These are phyloP conservation scores for Hololepta plana DNA, from an alignment of 2,888 invertebrate species.

Conservation along the genomic window DNA sequence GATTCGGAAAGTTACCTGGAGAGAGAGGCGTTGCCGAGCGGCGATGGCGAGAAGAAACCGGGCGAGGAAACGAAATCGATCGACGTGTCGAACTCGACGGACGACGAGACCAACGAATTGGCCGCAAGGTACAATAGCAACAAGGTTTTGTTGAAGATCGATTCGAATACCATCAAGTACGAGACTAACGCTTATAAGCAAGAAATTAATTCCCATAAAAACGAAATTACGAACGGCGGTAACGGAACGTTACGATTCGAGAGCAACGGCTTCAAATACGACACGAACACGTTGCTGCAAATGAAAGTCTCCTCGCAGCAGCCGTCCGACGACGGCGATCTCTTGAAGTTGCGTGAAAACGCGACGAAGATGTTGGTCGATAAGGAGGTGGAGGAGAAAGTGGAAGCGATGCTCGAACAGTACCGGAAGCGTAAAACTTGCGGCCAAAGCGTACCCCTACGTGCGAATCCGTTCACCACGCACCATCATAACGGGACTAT, in stretches of 20 bases:
- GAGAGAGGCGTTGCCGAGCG: constrained; percentile 13
- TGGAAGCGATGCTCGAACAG: constrained; percentile 30
- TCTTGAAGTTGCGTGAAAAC: constrained; percentile 14
- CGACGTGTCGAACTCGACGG: constrained; percentile 20
- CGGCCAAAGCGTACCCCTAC: constrained; percentile 13
- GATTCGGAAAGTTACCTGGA: constrained; percentile 26
- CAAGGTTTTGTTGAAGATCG: too few relatives aligned
- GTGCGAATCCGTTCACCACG: constrained; percentile 12
- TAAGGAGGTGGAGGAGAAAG: constrained; percentile 25
- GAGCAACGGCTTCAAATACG: constrained; percentile 21
- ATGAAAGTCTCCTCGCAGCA: constrained; percentile 15
- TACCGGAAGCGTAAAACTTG: constrained; percentile 30
- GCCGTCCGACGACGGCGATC: constrained; percentile 8
- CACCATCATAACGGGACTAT: constrained; percentile 10
- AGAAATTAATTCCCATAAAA: too few relatives aligned
- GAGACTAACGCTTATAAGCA: too few relatives aligned
- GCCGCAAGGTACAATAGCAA: constrained; percentile 17
- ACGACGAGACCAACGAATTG: constrained; percentile 24
- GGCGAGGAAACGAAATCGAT: constrained; percentile 6
- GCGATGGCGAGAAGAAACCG: constrained; percentile 13
- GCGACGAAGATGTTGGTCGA: too few relatives aligned
- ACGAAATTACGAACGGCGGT: too few relatives aligned
- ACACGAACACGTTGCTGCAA: constrained; percentile 24
- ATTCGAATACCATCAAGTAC: too few relatives aligned
- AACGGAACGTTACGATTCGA: too few relatives aligned